These are phyloP conservation scores for Urocyon cinereoargenteus DNA, from an alignment of 2,797 vertebrate species.

Conservation along the genomic window DNA sequence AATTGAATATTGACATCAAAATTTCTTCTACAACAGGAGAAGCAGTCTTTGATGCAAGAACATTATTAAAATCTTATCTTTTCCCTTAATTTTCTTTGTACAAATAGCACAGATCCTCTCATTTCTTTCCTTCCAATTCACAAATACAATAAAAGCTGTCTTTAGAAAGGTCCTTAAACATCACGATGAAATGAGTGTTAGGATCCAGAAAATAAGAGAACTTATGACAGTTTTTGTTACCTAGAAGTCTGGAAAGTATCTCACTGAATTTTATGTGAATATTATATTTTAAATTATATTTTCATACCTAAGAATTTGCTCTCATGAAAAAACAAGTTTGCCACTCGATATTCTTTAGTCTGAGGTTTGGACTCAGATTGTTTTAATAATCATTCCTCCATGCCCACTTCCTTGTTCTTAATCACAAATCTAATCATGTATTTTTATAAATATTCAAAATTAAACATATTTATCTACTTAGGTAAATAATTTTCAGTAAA, in stretches of 20 bases:
- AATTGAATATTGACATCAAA: constrained; percentile 80
- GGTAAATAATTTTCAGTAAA: constrained; percentile 77
- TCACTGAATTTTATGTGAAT: constrained; percentile 68
- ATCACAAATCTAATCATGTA: constrained; percentile 81
- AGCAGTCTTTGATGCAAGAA: constrained; percentile 73
- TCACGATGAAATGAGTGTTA: constrained; percentile 70
- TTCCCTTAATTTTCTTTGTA: constrained; percentile 85
- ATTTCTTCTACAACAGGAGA: constrained; percentile 71
- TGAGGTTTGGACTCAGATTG: constrained; percentile 81
- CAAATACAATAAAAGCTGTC: constrained; percentile 80
- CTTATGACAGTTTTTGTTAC: constrained; percentile 63
- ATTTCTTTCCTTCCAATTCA: constrained; percentile 83
- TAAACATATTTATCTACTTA: constrained; percentile 75
- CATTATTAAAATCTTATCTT: constrained; percentile 82
- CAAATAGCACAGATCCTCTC: constrained; percentile 85
- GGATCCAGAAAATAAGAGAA: constrained; percentile 69
- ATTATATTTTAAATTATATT: constrained; percentile 70
- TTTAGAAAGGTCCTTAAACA: constrained; percentile 82
- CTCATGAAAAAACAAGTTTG: constrained; percentile 67
- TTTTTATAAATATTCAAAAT: constrained; percentile 81
- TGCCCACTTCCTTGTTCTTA: constrained; percentile 82
- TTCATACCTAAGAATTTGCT: constrained; percentile 61
- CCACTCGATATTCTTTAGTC: constrained; percentile 73
- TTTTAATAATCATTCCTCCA: constrained; percentile 82
- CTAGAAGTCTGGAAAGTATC: constrained; percentile 66